Evolutionary conservation across 1,140 invertebrate genomes (phyloP), one percentile per base, ranked within the genome.

Genomic region (Tetramorium parvispinum): DNA sequence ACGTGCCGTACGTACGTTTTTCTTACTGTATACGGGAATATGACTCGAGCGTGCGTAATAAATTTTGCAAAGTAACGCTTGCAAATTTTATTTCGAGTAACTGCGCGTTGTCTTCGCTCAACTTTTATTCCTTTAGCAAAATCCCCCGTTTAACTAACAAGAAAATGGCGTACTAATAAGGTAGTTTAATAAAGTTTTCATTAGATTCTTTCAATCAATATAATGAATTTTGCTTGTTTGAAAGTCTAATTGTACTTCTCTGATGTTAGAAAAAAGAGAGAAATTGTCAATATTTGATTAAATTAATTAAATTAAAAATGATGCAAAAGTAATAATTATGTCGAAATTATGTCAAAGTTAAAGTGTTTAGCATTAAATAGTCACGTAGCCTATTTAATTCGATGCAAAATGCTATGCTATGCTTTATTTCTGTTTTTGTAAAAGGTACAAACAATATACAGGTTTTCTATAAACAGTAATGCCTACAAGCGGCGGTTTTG

Each of bases 71-170:
- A n/a, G 4, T 16, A 46, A 61, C 13, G 53, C n/a, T 24, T 21
- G 68, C 66, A 83, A 83, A 21, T 61, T 61, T 57, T 83, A 82
- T 40, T 24, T 27, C 37, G 16, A 43, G 18, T 27, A 82, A 24
- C 8, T 37, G 18, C 46, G 5, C 27, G 11, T 13, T 81, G 37
- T 55, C 37, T 57, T 21, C 37, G n/a, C 51, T 59, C 8, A 2
- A 59, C 13, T 5, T 2, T 0, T 1, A n/a, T 16, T 7, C 43
- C 7, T 66, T 66, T 51, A 5, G 51, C n/a, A 8, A 24, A 73
- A 57, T 27, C 3, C 10, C n/a, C 16, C 21, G 16, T 24, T 68
- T 53, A 51, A 68, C 18, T n/a, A 27, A 66, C 27, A 5, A 68
- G 6, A 49, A 68, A 63, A 49, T 46, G 6, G 32, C 24, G 18